Percentiles rank a stretch among this genome's conserved stretches.
phyloP scores from a whole-genome alignment of 2,888 invertebrate genomes.

The Aleiodes testaceus region DNA sequence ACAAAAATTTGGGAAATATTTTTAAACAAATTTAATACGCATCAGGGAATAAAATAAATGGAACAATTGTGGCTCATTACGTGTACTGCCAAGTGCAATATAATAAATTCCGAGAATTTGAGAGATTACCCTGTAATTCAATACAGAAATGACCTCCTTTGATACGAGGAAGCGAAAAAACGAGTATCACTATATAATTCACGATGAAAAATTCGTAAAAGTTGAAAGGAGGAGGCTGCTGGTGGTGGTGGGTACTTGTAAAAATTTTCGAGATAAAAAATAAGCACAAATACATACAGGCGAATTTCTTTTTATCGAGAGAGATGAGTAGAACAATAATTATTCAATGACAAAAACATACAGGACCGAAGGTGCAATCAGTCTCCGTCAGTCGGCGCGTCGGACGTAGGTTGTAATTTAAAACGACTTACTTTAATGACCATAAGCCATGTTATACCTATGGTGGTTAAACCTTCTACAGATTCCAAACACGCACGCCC shows the following conservation, averaged over 20 bases:
- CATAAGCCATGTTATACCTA: slow-evolving; percentile 30
- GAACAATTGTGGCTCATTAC: background rate
- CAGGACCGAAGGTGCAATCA: slow-evolving; percentile 48
- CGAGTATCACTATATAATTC: background rate
- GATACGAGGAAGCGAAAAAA: background rate
- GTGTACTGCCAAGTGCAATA: background rate
- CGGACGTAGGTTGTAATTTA: slow-evolving; percentile 54
- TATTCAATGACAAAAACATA: slow-evolving; percentile 54
- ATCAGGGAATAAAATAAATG: too few relatives aligned
- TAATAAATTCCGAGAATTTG: slow-evolving; percentile 5
- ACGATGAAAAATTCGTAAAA: background rate
- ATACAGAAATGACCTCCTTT: slow-evolving; percentile 5
- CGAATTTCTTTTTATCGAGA: slow-evolving; percentile 5
- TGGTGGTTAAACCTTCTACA: slow-evolving; percentile 27
- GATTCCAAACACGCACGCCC: slow-evolving; percentile 44
- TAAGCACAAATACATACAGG: background rate
- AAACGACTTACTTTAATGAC: slow-evolving; percentile 58
- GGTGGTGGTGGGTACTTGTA: too few relatives aligned
- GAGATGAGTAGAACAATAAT: slow-evolving; percentile 47
- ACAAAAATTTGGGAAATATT: too few relatives aligned
- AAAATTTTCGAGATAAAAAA: too few relatives aligned
- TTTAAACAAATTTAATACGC: too few relatives aligned
- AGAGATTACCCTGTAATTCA: slow-evolving; percentile 10
- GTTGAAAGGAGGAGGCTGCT: background rate
- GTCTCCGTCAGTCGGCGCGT: slow-evolving; percentile 52